Evolutionary conservation across 2,113 vertebrate species (phyloP).

Genomic region (Alligator sinensis): DNA sequence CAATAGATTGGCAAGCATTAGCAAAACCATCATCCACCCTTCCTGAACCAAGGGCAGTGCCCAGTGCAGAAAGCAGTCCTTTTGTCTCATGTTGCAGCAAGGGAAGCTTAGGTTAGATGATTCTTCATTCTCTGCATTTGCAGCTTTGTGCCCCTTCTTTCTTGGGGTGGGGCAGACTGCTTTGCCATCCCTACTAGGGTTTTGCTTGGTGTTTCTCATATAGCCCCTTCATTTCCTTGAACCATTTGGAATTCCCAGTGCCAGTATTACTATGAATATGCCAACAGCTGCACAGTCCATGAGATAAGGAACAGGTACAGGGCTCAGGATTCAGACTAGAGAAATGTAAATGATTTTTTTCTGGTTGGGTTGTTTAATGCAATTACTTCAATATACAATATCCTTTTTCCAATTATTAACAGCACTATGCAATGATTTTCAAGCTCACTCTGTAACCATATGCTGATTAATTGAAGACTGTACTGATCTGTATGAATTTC

Average conservation of each 20-base stretch:
- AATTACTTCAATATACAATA: not conserved
- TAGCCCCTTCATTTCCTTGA: too few species aligned
- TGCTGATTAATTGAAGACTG: constrained; percentile 29
- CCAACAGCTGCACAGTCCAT: not conserved
- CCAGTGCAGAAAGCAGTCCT: too few species aligned
- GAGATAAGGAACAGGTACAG: not conserved
- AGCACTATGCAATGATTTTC: not conserved
- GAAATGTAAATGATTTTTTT: not conserved
- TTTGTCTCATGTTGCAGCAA: too few species aligned
- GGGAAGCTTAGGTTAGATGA: too few species aligned
- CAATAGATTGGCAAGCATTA: not conserved
- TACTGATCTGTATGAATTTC: not conserved
- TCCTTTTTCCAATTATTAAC: constrained; percentile 27
- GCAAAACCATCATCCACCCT: too few species aligned
- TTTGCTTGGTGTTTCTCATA: too few species aligned
- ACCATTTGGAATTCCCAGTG: too few species aligned
- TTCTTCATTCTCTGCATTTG: too few species aligned
- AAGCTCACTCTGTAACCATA: not conserved
- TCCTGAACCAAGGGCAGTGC: too few species aligned
- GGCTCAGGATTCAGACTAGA: not conserved
- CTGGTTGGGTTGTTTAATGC: constrained; percentile 2
- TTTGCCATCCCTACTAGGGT: too few species aligned
- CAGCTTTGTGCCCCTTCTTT: too few species aligned
- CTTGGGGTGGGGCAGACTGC: too few species aligned
- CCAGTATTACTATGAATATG: not conserved